Evolutionary conservation across 2,797 vertebrate species (phyloP).

Genomic region (Argya squamiceps): DNA sequence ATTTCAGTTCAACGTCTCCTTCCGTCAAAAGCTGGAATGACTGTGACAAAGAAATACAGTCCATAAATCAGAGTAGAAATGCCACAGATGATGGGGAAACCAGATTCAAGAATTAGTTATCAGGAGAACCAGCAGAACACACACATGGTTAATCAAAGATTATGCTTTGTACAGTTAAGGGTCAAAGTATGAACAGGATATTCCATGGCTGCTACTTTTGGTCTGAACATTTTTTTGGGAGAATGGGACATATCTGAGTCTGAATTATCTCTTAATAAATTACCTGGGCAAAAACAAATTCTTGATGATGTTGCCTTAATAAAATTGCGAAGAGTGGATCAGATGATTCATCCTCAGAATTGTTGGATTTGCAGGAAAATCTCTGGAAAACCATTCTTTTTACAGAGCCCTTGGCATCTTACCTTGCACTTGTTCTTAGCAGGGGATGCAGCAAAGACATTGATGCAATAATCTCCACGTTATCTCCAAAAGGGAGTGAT

Average conservation of each 20-base stretch:
- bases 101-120: neutral
- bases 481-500: neutral
- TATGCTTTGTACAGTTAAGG: neutral
- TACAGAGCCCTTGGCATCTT: neutral
- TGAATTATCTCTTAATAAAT: neutral
- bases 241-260: neutral
- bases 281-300: neutral
- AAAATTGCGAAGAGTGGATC: neutral
- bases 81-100: neutral
- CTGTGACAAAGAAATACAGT: neutral
- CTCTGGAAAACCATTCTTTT: neutral
- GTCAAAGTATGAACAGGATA: neutral
- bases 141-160: neutral
- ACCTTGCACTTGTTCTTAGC: neutral
- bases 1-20: neutral
- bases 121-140: neutral
- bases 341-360: neutral
- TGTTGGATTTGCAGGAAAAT: neutral
- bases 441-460: neutral
- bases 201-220: neutral
- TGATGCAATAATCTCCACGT: rapidly evolving
- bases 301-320: neutral
- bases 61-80: neutral
- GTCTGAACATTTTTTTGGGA: neutral
- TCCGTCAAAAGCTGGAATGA: neutral